Evolutionary conservation across 2,113 vertebrate genomes (phyloP), one percentile per base, ranked within the genome.

Genomic region (Pitta sordida): DNA sequence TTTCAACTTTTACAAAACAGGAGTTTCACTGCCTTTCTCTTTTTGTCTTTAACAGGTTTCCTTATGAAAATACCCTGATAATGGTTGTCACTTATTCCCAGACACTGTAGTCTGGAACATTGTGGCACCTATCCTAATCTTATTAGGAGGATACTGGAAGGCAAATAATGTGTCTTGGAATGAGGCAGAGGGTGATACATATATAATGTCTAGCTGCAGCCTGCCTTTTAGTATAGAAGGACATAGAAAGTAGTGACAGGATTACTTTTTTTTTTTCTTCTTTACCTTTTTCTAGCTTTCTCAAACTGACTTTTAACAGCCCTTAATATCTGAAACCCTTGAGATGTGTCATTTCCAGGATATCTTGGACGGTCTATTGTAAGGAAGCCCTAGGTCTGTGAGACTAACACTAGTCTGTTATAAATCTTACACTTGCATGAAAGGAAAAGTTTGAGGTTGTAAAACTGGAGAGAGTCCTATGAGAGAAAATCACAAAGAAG

Each of bases 401-500:
- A 52, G 65, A 59, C 24, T 41, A 75, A 59, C 8, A 5, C 32
- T 43, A 41, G 12, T 34, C 51, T 13, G 5, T 87, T 84, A 63
- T 59, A 89, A 90, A 63, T 85, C 68, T 59, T 67, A 55, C 7
- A 0, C 34, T 64, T 74, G 11, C 1, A 0, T 63, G 53, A 75
- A 89, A 91, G 43, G 41, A 52, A 39, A 69, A 55, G 16, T 70
- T 89, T 32, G 74, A 53, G 10, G 15, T 30, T 89, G 36, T 77
- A 67, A 83, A 94, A 58, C 18, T 51, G 20, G 26, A 79, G 19
- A 69, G 36, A 79, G 49, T 34, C 26, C 41, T 73, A 3, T 67
- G 48, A 70, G 17, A 65, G 34, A 74, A 69, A 49, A 70, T 26
- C 9, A n/a, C 91, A 86, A 92, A 73, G 81, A 75, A 89, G 52